Evolutionary conservation across 2,888 invertebrate species (phyloP), one percentile per base, ranked within the genome.

Genomic region (Tipula lateralis): DNA sequence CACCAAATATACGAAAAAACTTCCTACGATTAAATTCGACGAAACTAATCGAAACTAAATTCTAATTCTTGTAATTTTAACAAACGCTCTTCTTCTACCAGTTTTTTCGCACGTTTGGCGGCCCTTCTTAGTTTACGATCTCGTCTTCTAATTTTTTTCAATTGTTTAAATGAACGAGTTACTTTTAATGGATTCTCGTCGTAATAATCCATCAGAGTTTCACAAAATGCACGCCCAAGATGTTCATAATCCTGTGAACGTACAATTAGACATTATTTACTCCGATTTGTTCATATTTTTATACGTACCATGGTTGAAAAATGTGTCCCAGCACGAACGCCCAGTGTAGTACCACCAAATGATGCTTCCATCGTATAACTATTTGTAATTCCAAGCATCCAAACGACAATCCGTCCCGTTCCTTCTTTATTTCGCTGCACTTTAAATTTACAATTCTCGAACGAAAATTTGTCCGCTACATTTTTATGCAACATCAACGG

Each of bases 291-390:
- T n/a, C n/a, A n/a, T n/a, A n/a, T n/a, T n/a, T n/a, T n/a, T n/a
- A n/a, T n/a, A n/a, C n/a, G n/a, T 87, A 90, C 90, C 88, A 88
- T 88, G n/a, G 94, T 94, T 30, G 93, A 94, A 89, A 97, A 98
- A 89, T 98, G 98, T 24, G 96, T 96, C 4, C 95, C 95, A 87
- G 93, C 92, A 88, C 96, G 93, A 82, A 95, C 94, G 1, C 96
- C 96, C 85, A 97, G 90, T 86, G 94, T 94, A 1, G 97, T 96
- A 9, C 98, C 98, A 84, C 96, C 97, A 89, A 98, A 96, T 0
- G 98, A 97, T 6, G 98, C 97, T 91, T 98, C 98, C 93, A 98
- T 94, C 3, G 98, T 98, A 89, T 96, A 98, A 89, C 97, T 98
- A 88, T 98, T 97, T 85, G 95, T 94, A 83, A 98, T 96, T 29